Evolutionary conservation across 2,797 vertebrate species (phyloP), one percentile per base, ranked within the genome.

Genomic region (Urophycis tenuis): DNA sequence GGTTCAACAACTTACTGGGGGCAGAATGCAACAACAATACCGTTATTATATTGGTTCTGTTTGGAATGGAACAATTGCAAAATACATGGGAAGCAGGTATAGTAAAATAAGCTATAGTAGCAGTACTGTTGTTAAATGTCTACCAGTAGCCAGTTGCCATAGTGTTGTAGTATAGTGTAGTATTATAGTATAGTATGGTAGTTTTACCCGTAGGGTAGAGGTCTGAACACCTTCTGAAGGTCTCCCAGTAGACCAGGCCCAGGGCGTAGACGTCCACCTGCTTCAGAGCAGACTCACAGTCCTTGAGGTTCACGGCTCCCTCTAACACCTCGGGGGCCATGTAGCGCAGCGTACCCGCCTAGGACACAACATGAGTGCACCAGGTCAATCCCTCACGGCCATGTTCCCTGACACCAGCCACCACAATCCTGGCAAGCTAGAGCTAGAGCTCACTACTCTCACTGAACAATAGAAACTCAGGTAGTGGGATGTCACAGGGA

Each of bases 181-280:
- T 45, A 17, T 35, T 35, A 35, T 0, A 41, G 39, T 41, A 14
- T 3, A 41, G 39, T 41, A 49, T 53, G n/a, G 49, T 53, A 5
- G 8, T 8, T 8, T 49, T 49, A 64, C 53, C 53, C 29, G 53
- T 25, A 25, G 96, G 94, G 87, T 96, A 98, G 81, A 99, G 95
- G 85, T 98, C 95, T 1, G 94, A 94, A 85, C 97, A 98, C 83
- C 96, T 94, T 93, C 96, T 98, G 89, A 97, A 98, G 89, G 93
- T 95, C 90, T 99, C 97, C 97, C 97, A 98, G 92, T 96, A 97
- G 86, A 99, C 94, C 22, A 99, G 92, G 75, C 96, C 97, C 53
- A 98, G 91, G 0, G 97, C 94, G n/a, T 98, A 99, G 90, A 99
- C 95, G 81, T 99, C 97, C 72, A 98, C 97, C 92, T 98, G 97